Conservation (phyloP, 2,797 vertebrate species). For the Lacerta bilineata region DNA sequence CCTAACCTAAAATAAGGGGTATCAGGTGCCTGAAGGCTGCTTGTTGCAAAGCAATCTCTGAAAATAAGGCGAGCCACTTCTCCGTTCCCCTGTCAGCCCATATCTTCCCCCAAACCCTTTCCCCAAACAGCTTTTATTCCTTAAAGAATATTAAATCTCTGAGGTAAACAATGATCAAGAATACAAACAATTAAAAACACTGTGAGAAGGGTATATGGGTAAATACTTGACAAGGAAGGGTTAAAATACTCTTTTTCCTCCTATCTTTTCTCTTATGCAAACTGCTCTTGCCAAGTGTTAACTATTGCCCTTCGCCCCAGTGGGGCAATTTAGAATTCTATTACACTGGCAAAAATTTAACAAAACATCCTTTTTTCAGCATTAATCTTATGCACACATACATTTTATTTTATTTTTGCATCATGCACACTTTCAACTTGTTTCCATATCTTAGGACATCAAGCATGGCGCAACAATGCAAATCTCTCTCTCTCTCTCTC, state of each 20-base stretch:
- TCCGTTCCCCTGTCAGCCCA: background rate
- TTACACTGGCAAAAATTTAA: slow-evolving; percentile 16
- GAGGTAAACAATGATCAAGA: background rate
- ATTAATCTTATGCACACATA: background rate
- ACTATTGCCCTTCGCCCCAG: background rate
- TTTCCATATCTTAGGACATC: background rate
- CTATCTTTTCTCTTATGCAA: background rate
- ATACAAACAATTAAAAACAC: background rate
- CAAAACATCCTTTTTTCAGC: background rate
- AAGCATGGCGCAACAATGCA: too few species aligned
- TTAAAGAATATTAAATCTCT: background rate
- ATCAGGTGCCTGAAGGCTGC: background rate
- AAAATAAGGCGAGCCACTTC: background rate
- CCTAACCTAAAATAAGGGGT: background rate
- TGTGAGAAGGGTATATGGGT: background rate
- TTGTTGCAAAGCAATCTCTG: background rate
- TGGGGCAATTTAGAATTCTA: background rate
- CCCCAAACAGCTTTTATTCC: background rate
- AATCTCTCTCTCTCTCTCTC: background rate
- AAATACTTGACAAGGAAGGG: background rate
- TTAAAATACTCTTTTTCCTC: background rate
- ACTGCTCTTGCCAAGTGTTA: background rate
- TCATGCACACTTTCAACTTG: background rate
- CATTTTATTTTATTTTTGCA: slow-evolving; percentile 1
- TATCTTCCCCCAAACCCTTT: background rate